These are phyloP conservation scores for Paramisgurnus dabryanus DNA, from an alignment of 2,113 vertebrate species.

Conservation along the genomic window DNA sequence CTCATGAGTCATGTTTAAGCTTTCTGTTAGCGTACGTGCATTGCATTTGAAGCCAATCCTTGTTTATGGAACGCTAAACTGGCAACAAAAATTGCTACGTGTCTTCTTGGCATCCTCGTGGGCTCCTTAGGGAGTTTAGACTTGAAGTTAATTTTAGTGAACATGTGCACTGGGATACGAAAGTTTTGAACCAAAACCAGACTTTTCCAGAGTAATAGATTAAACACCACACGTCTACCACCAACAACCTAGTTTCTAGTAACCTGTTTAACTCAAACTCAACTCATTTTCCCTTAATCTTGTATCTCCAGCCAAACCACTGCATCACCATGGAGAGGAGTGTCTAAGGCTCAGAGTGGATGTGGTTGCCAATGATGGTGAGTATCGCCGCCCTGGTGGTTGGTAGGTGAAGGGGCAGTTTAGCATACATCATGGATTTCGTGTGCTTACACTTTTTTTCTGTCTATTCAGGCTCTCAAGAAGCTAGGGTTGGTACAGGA, in stretches of 20 bases:
- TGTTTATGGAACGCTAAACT: slow-evolving; percentile 18
- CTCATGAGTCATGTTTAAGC: slow-evolving; percentile 39
- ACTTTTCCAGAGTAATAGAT: slow-evolving; percentile 56
- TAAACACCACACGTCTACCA: slow-evolving; percentile 62
- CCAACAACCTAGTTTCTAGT: slow-evolving; percentile 65
- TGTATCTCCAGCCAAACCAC: slow-evolving; percentile 82
- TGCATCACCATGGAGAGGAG: slow-evolving; percentile 81
- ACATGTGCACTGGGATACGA: background rate
- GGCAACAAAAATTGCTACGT: slow-evolving; percentile 31
- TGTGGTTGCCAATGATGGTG: slow-evolving; percentile 82
- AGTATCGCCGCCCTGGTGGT: slow-evolving; percentile 60
- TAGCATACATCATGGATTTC: slow-evolving; percentile 25
- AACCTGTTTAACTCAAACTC: slow-evolving; percentile 46
- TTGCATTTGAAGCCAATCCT: slow-evolving; percentile 15
- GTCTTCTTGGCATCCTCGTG: slow-evolving; percentile 34
- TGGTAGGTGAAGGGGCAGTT: background rate
- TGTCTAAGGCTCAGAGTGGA: slow-evolving; percentile 86
- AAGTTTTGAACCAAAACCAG: background rate
- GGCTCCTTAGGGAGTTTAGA: slow-evolving; percentile 12
- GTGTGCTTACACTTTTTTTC: slow-evolving; percentile 17
- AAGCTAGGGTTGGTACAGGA: slow-evolving; percentile 70
- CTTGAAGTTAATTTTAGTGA: background rate
- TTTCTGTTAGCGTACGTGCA: slow-evolving; percentile 31
- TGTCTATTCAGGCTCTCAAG: slow-evolving; percentile 70
- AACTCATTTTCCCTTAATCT: slow-evolving; percentile 39